Percentiles rank a stretch among this genome's conserved stretches.
Conservation (phyloP, 2,113 vertebrate species). For the Megatriorchis doriae region DNA sequence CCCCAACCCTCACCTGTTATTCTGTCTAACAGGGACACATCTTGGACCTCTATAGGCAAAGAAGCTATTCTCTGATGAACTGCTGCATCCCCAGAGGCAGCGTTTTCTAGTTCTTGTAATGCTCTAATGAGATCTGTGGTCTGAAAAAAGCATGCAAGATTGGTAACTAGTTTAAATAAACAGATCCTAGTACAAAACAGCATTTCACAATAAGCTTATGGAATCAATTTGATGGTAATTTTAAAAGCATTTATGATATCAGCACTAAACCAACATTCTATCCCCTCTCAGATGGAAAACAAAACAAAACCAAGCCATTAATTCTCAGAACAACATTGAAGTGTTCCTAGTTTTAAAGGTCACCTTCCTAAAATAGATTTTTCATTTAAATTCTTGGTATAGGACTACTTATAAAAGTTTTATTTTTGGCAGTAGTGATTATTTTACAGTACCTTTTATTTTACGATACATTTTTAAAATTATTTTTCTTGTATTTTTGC, state of each 20-base stretch:
- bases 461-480: background rate
- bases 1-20: conserved; percentile 85
- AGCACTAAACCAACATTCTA: background rate
- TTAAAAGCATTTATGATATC: background rate
- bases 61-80: conserved; percentile 95
- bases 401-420: background rate
- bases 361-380: background rate
- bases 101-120: conserved; percentile 96
- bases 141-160: conserved; percentile 73
- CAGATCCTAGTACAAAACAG: background rate
- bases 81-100: conserved; percentile 90
- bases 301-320: background rate
- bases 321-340: background rate
- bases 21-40: conserved; percentile 90
- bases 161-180: conserved; percentile 45
- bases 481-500: background rate
- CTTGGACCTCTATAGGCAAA: conserved; percentile 93
- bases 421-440: background rate
- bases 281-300: background rate
- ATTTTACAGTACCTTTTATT: background rate
- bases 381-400: background rate
- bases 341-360: background rate
- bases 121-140: conserved; percentile 94
- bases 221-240: background rate
- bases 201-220: background rate